phyloP scores from a whole-genome alignment of 2,888 invertebrate species.

The Limnephilus marmoratus region DNA sequence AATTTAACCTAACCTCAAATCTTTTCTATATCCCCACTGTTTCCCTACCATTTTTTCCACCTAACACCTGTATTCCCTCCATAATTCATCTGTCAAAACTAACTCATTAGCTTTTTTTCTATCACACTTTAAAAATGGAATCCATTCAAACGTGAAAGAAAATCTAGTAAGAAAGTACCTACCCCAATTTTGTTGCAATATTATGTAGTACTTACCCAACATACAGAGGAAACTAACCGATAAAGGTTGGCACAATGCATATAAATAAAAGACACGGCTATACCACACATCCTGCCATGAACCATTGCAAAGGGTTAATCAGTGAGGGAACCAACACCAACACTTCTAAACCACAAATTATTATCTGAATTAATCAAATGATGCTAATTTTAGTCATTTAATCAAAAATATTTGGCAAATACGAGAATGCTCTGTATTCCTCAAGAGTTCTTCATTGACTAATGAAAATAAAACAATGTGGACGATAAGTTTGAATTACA shows the following conservation, averaged over 20 bases:
- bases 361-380: background rate
- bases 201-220: background rate
- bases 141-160: background rate
- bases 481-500: too few species aligned
- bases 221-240: background rate
- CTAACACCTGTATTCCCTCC: background rate
- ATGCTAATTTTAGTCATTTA: too few species aligned
- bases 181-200: background rate
- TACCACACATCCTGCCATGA: background rate
- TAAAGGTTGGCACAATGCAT: background rate
- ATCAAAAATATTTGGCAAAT: background rate
- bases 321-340: background rate
- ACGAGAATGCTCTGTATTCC: background rate
- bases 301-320: background rate
- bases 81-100: background rate
- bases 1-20: background rate
- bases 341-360: background rate
- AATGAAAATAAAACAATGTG: background rate
- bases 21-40: background rate
- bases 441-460: background rate
- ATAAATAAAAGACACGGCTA: background rate
- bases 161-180: background rate
- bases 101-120: background rate
- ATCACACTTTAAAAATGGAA: background rate
- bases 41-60: background rate